Percentiles rank a stretch among this genome's conserved stretches.
Evolutionary conservation across 2,113 vertebrate genomes (phyloP).

Genomic region (Trinectes maculatus): DNA sequence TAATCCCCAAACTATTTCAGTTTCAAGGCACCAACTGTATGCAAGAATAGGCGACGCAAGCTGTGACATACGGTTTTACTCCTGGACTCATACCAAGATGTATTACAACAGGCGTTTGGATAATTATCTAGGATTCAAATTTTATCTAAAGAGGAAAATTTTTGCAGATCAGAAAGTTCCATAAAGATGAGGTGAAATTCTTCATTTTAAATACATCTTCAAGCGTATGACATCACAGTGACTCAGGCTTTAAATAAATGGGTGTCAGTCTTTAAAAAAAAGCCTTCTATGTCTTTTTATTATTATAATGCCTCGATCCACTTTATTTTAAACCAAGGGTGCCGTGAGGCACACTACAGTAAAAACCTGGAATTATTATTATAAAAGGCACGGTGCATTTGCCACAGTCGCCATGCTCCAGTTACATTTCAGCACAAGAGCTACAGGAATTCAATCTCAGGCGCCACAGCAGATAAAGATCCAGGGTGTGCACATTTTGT

Average conservation of each 20-base stretch:
- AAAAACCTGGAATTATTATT: slow-evolving; percentile 40
- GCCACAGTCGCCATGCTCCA: slow-evolving; percentile 28
- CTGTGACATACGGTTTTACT: background rate
- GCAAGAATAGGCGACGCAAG: background rate
- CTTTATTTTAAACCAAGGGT: slow-evolving; percentile 11
- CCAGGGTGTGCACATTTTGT: background rate
- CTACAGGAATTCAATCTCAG: slow-evolving; percentile 69
- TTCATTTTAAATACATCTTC: background rate
- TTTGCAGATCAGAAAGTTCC: background rate
- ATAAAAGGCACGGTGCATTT: slow-evolving; percentile 51
- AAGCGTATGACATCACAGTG: background rate
- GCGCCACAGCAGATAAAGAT: slow-evolving; percentile 54
- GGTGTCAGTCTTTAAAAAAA: slow-evolving; percentile 24
- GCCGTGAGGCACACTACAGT: slow-evolving; percentile 12
- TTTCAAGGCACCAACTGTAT: background rate
- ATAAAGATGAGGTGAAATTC: background rate
- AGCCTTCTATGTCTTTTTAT: slow-evolving; percentile 10
- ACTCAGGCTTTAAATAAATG: no score
- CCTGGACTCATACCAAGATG: background rate
- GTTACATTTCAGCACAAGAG: slow-evolving; percentile 65
- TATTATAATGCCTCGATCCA: slow-evolving; percentile 14
- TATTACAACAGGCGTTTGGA: slow-evolving; percentile 24
- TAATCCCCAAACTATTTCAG: no score
- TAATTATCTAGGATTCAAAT: slow-evolving; percentile 14
- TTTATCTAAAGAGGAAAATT: background rate